Evolutionary conservation across 2,888 invertebrate species (phyloP).

Genomic region (Anagyrus pseudococci): DNA sequence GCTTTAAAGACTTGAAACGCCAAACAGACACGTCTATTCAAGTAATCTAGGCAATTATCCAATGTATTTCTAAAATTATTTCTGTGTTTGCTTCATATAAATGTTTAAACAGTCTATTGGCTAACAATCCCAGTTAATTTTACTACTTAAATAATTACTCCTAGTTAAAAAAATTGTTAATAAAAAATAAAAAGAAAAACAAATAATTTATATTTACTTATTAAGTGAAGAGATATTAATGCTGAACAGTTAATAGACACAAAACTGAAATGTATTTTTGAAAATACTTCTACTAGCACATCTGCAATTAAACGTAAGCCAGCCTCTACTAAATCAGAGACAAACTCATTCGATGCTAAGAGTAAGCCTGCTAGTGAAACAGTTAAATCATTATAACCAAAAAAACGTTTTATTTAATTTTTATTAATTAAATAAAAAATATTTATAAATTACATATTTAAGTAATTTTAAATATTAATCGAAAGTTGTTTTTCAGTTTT

Average conservation of each 20-base stretch:
- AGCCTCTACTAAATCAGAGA: constrained; percentile 52
- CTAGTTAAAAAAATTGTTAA: too few species aligned
- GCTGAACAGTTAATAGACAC: constrained; percentile 92
- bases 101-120: constrained; percentile 20
- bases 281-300: constrained; percentile 67
- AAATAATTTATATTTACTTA: constrained; percentile 15
- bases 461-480: too few species aligned
- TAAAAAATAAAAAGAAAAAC: constrained; percentile 3
- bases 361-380: constrained; percentile 59
- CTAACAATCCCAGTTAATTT: constrained; percentile 24
- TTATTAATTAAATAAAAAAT: too few species aligned
- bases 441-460: too few species aligned
- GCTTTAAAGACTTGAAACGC: constrained; percentile 26
- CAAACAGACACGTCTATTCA: constrained; percentile 21
- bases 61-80: constrained; percentile 38
- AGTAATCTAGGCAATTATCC: constrained; percentile 35
- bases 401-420: too few species aligned
- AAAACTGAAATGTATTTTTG: constrained; percentile 96
- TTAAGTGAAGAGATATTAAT: constrained; percentile 88
- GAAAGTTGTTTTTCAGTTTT: too few species aligned
- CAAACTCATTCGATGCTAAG: constrained; percentile 53
- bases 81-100: constrained; percentile 20
- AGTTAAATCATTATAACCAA: constrained; percentile 39
- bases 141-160: constrained; percentile 4
- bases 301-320: constrained; percentile 47